Evolutionary conservation across 2,797 vertebrate genomes (phyloP).

Genomic region (Molossus alvarezi): DNA sequence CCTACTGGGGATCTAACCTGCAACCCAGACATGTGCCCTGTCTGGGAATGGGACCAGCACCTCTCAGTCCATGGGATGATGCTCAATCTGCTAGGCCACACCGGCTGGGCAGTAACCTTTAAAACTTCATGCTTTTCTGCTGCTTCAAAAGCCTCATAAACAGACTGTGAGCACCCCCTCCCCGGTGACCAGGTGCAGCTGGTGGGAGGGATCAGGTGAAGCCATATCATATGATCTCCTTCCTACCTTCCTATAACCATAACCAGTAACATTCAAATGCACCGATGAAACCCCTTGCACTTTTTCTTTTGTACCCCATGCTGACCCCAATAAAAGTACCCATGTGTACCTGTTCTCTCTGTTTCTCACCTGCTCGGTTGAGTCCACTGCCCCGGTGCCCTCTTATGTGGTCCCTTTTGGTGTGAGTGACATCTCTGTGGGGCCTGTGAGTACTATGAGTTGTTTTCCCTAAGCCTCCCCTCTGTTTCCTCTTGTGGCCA

Average conservation of each 20-base stretch:
- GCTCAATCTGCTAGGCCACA: no score
- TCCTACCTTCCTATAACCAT: neutral
- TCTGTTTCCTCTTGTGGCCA: neutral
- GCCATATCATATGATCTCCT: neutral
- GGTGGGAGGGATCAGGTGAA: neutral
- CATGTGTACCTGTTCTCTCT: neutral
- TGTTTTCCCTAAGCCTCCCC: neutral
- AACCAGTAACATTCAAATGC: neutral
- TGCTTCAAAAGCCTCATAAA: neutral
- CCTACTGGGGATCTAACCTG: no score
- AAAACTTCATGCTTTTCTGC: neutral
- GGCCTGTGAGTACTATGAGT: neutral
- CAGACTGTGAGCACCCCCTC: neutral
- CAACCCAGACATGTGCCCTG: no score
- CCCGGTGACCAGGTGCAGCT: neutral
- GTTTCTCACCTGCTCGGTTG: neutral
- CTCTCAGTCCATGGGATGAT: no score
- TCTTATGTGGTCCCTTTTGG: fast-evolving
- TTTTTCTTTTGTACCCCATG: neutral
- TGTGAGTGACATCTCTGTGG: neutral
- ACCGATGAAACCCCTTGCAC: fast-evolving
- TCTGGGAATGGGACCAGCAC: no score
- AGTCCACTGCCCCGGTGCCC: neutral
- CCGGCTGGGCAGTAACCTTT: neutral
- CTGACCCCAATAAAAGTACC: neutral